Conservation (phyloP, 2,888 invertebrate genomes). For the Mythimna ferrago region DNA sequence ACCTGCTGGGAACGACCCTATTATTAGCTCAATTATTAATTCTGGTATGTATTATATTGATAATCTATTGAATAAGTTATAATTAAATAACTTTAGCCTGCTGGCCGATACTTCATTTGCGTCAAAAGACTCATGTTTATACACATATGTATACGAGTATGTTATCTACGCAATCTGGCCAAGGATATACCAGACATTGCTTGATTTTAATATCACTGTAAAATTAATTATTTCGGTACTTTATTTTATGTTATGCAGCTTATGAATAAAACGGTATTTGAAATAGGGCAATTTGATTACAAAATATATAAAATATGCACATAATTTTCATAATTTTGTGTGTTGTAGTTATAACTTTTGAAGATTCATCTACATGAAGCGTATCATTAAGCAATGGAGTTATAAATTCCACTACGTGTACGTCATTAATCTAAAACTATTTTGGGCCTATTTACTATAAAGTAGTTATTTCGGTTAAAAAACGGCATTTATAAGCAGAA, state of each 20-base stretch:
- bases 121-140: neutral
- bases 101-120: neutral
- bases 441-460: neutral
- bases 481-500: neutral
- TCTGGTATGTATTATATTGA: neutral
- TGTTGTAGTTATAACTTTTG: neutral
- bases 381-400: neutral
- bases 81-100: conserved; percentile 19
- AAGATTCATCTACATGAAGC: neutral
- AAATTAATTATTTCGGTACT: neutral
- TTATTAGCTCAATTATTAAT: neutral
- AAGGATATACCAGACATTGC: neutral
- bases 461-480: neutral
- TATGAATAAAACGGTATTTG: neutral
- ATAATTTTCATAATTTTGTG: conserved; percentile 24
- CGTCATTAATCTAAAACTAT: neutral
- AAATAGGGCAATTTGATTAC: neutral
- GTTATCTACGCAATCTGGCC: conserved; percentile 2
- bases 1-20: neutral
- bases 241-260: neutral
- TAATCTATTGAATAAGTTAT: conserved; percentile 5
- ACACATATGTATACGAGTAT: neutral
- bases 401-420: neutral
- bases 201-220: conserved; percentile 1
- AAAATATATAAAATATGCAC: conserved; percentile 8